Base-by-base conservation (phyloP, 2,888 invertebrate species). In the Nezara viridula region DNA sequence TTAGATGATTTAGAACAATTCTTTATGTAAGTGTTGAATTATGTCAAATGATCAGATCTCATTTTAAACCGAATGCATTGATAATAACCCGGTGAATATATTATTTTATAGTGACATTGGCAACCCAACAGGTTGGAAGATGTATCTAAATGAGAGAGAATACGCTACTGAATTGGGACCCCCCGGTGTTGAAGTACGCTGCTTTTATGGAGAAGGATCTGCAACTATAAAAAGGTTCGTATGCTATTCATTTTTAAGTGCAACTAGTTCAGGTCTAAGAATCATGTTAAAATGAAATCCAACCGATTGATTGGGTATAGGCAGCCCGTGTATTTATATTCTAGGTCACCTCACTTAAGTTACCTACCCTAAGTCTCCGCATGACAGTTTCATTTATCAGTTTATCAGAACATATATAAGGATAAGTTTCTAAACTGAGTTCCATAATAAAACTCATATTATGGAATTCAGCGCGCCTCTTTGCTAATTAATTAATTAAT, bases 101-200 rank as follows among this genome's bases (percentile, higher is more conserved):
- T 37, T 37, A 37, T 7, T 92, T 92, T 94, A 92, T 92, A 95
- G 96, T 87, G 98, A 97, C 92, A 95, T 98, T 92, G 95, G 96
- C 91, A 96, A 96, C 92, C 95, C 95, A 24, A 94, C 95, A 91
- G 98, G 97, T 40, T 98, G 97, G 96, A 97, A 98, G 93, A 98
- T 98, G 96, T 95, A 96, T 90, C 95, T 96, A 92, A 97, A 98
- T 93, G 96, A 96, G 16, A 94, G 95, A 92, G 94, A 95, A 88
- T 96, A 95, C 92, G 94, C 95, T 60, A 92, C 94, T 81, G 95
- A 97, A 92, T 95, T 97, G 92, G 94, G 94, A 91, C 95, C 98
- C 66, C 98, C 98, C 2, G 97, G 96, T 89, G 97, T 98, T 10
- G 97, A 98, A 93, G 93, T 98, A 88, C 97, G 98, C 93, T 98